Evolutionary conservation across 2,888 invertebrate species (phyloP).

Genomic region (Volucella zonaria): DNA sequence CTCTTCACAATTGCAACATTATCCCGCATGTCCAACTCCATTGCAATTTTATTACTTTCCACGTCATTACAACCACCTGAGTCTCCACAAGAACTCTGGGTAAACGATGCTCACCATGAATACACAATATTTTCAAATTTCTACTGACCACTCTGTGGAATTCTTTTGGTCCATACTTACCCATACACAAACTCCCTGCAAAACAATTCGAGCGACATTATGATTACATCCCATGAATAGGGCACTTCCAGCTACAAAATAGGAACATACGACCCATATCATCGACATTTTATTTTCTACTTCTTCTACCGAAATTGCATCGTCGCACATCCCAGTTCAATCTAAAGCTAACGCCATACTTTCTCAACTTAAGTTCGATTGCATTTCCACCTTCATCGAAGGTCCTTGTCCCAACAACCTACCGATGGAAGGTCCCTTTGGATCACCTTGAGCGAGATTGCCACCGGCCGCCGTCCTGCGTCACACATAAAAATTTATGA

Average conservation of each 20-base stretch:
- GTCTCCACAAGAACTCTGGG: slow-evolving; percentile 57
- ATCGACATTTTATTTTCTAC: slow-evolving; percentile 67
- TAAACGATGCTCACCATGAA: slow-evolving; percentile 67
- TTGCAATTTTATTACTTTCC: slow-evolving; percentile 56
- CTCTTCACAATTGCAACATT: slow-evolving; percentile 28
- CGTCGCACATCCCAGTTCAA: slow-evolving; percentile 58
- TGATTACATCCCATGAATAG: slow-evolving; percentile 32
- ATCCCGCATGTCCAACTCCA: not conserved
- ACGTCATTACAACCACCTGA: slow-evolving; percentile 68
- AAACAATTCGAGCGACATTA: slow-evolving; percentile 49
- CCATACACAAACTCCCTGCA: slow-evolving; percentile 8
- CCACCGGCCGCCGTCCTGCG: slow-evolving; percentile 16
- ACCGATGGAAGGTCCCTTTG: slow-evolving; percentile 27
- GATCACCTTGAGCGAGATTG: not conserved
- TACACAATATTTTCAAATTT: slow-evolving; percentile 70
- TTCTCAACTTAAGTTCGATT: slow-evolving; percentile 55
- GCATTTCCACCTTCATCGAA: slow-evolving; percentile 31
- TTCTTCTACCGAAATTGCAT: slow-evolving; percentile 59
- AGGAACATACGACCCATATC: slow-evolving; percentile 65
- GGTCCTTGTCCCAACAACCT: slow-evolving; percentile 2
- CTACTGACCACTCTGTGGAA: slow-evolving; percentile 67
- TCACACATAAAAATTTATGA: slow-evolving; percentile 72
- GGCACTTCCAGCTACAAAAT: slow-evolving; percentile 44
- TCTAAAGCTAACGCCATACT: slow-evolving; percentile 60
- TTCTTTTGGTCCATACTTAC: slow-evolving; percentile 11